Base-by-base conservation (phyloP, 2,113 vertebrate genomes). In the Amphiprion percula region DNA sequence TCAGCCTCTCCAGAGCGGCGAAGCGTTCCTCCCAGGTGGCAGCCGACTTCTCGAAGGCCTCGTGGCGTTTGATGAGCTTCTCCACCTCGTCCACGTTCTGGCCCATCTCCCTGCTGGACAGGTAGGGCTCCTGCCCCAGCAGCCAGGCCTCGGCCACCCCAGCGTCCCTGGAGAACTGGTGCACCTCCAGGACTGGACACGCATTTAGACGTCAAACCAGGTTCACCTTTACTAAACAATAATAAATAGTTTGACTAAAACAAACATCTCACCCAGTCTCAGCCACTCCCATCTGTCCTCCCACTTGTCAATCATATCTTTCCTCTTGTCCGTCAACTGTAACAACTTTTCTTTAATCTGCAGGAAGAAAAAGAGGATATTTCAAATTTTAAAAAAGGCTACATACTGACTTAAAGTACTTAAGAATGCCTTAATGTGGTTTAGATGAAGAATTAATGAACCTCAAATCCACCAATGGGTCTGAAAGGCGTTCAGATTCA, bases 21-120 rank as follows among this genome's bases (percentile, higher is more conserved):
- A 99, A 99, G 30, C 98, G 95, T 82, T 99, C 98, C 12, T 99
- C 98, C 98, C 98, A 99, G 78, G 98, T 99, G 8, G 98, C 98
- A 15, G 98, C 98, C 0, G 98, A 99, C 89, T 99, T 99, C 86
- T 99, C 98, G 71, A 99, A 99, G 0, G 98, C 98, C 93, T 99
- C 98, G 0, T 99, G 98, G 30, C 98, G 93, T 84, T 99, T 99
- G 93, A 99, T 98, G 77, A 99, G 92, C 33, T 99, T 99, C 93
- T 99, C 98, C 87, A 99, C 98, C 86, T 99, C 98, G 1, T 99
- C 98, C 52, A 99, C 98, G 0, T 94, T 99, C 93, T 97, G 97
- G 2, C 98, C 98, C 8, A 99, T 96, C 89, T 98, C 97, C 54
- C 96, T 94, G 79, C 97, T 97, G 85, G 97, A 99, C 16, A 99